Evolutionary conservation across 2,888 invertebrate genomes (phyloP), one percentile per base, ranked within the genome.

Genomic region (Pycnomerus fuliginosus): DNA sequence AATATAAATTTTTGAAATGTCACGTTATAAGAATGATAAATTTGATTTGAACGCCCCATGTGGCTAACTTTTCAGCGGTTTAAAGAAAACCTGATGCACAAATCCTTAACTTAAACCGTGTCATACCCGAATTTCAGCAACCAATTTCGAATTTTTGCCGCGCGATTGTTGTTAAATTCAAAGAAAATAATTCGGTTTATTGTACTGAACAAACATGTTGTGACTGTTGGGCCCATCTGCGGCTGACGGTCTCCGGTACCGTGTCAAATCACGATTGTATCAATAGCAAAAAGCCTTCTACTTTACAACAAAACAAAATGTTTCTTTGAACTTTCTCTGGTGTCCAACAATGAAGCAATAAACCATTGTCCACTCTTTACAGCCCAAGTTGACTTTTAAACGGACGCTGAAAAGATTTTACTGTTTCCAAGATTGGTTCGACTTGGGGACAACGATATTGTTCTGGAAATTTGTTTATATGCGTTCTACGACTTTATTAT

Each of bases 401-500:
- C 43, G 32, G 35, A 47, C 43, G 44, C 5, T 55, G 48, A 51
- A 60, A 55, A 55, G 56, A 48, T 51, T 56, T 58, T 56, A 60
- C 51, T 55, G 56, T 53, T 54, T 56, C 52, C 47, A 36, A 56
- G 47, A 55, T 55, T 37, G 43, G 48, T 30, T 38, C 39, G 23
- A 29, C 48, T 46, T 52, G 46, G 53, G 48, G 33, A 24, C n/a
- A n/a, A 16, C 14, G 45, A 34, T 45, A 50, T 58, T 55, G 53
- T 56, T 53, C 38, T 51, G 46, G 42, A 58, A 56, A 58, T 56
- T 47, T 56, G 56, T 56, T 56, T 54, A 56, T 52, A 20, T 8
- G n/a, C n/a, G 50, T 43, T 48, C 45, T 43, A 51, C 55, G 48
- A 52, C 52, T 58, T 58, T 58, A 56, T 56, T 55, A 53, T 53